phyloP scores from a whole-genome alignment of 2,888 invertebrate genomes.

The Allygus modestus region DNA sequence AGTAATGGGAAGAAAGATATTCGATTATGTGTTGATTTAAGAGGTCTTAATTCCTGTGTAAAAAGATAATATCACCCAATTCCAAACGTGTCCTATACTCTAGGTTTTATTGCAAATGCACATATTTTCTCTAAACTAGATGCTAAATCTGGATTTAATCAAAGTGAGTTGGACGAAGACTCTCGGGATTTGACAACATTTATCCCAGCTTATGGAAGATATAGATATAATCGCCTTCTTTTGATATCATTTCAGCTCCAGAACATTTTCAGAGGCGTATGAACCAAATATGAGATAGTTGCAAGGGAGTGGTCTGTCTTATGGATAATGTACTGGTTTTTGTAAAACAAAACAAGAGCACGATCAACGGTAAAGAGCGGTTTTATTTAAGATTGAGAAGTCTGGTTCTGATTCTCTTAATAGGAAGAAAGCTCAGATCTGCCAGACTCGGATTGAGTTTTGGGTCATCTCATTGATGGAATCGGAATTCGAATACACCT shows the following conservation, averaged over 20 bases:
- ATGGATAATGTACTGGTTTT: background rate
- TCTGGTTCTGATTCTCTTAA: no score
- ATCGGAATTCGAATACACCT: no score
- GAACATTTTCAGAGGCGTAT: no score
- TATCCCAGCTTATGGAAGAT: slow-evolving; percentile 31
- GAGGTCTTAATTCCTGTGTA: slow-evolving; percentile 65
- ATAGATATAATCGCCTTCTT: background rate
- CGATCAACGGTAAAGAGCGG: background rate
- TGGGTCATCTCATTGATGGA: no score
- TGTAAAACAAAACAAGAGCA: slow-evolving; percentile 1
- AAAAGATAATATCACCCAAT: slow-evolving; percentile 69
- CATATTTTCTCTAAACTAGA: slow-evolving; percentile 70
- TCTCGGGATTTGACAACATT: background rate
- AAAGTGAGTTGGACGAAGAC: slow-evolving; percentile 65
- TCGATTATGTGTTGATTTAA: no score
- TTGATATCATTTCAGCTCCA: slow-evolving; percentile 23
- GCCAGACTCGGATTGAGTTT: no score
- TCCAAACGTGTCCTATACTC: slow-evolving; percentile 69
- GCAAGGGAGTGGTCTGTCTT: background rate
- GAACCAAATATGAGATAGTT: no score
- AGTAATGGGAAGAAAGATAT: no score
- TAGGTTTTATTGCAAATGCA: slow-evolving; percentile 68
- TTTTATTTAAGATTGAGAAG: background rate
- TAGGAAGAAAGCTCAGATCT: no score
- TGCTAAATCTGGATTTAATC: slow-evolving; percentile 67